A percentile compares a stretch with the other conserved stretches of the same genome.
Conservation (phyloP, 2,113 vertebrate species). For the Micronycteris hirsuta region DNA sequence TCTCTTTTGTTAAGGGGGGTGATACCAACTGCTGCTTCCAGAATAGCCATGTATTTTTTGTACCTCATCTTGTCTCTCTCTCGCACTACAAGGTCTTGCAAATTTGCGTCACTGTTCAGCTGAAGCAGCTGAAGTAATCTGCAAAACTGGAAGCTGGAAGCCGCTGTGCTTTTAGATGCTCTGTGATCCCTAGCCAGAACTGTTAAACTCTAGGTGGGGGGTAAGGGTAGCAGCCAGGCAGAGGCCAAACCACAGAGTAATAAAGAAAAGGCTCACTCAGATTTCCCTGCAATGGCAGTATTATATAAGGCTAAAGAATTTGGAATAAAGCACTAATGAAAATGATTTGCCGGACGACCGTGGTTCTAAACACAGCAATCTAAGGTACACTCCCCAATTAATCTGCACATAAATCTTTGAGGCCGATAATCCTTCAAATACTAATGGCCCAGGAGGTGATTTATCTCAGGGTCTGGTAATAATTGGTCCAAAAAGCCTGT, state of each 20-base stretch:
- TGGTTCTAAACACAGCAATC: conserved; percentile 83
- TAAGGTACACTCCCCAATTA: conserved; percentile 81
- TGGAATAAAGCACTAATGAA: conserved; percentile 91
- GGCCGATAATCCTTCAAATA: conserved; percentile 81
- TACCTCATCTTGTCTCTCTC: conserved; percentile 87
- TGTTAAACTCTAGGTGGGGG: neutral
- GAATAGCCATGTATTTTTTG: conserved; percentile 95
- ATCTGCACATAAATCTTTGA: conserved; percentile 85
- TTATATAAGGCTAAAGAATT: conserved; percentile 88
- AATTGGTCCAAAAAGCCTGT: conserved; percentile 67
- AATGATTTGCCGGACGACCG: conserved; percentile 86
- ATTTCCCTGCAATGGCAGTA: conserved; percentile 80
- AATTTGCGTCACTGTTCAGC: conserved; percentile 22
- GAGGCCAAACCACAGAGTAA: conserved; percentile 36
- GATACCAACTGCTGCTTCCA: conserved; percentile 92
- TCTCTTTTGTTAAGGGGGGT: conserved; percentile 95
- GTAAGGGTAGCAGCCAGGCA: neutral
- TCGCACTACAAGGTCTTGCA: conserved; percentile 38
- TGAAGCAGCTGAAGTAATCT: conserved; percentile 53
- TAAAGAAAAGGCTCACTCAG: conserved; percentile 68
- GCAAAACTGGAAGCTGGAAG: conserved; percentile 11
- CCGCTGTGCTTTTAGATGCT: conserved; percentile 52
- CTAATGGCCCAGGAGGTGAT: conserved; percentile 80
- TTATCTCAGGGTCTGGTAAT: conserved; percentile 70
- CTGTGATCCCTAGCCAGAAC: neutral